Conservation (phyloP, 2,888 invertebrate genomes). For the Linnaemya tessellans region DNA sequence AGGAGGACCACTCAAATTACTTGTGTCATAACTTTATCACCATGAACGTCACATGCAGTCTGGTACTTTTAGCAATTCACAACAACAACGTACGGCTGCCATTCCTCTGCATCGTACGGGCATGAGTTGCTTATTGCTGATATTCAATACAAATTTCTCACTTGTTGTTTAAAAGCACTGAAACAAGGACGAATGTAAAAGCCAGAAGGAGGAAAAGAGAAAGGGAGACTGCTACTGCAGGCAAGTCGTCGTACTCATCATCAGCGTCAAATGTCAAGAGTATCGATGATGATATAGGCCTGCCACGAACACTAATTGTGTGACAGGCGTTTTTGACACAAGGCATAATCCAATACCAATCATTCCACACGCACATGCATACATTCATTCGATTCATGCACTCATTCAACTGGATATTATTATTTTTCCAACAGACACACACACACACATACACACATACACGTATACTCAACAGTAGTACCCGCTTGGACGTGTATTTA, state of each 20-base stretch:
- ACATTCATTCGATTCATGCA: constrained; percentile 1
- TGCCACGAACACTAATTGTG: constrained; percentile 72
- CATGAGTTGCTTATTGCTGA: background rate
- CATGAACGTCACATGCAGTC: constrained; percentile 68
- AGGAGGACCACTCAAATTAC: constrained; percentile 63
- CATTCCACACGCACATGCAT: constrained; percentile 32
- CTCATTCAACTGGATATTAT: background rate
- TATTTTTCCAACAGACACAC: constrained; percentile 40
- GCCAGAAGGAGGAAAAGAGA: too few relatives aligned
- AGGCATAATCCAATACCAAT: constrained; percentile 61
- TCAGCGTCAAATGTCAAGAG: constrained; percentile 66
- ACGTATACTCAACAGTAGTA: background rate
- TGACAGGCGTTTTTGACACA: constrained; percentile 62
- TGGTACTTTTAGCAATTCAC: constrained; percentile 53
- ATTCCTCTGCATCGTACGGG: background rate
- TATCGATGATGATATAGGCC: constrained; percentile 67
- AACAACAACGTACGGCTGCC: constrained; percentile 23
- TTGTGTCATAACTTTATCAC: constrained; percentile 72
- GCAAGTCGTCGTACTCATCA: constrained; percentile 45
- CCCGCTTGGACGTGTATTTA: constrained; percentile 30
- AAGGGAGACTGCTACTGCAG: background rate
- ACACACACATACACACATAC: background rate
- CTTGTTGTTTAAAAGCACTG: constrained; percentile 19
- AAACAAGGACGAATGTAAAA: background rate
- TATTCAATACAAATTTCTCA: constrained; percentile 40